Evolutionary conservation across 53 echinoderm and acorn worm species (phyloP), one percentile per base, ranked within the genome.

Genomic region (Stichopus horrens): DNA sequence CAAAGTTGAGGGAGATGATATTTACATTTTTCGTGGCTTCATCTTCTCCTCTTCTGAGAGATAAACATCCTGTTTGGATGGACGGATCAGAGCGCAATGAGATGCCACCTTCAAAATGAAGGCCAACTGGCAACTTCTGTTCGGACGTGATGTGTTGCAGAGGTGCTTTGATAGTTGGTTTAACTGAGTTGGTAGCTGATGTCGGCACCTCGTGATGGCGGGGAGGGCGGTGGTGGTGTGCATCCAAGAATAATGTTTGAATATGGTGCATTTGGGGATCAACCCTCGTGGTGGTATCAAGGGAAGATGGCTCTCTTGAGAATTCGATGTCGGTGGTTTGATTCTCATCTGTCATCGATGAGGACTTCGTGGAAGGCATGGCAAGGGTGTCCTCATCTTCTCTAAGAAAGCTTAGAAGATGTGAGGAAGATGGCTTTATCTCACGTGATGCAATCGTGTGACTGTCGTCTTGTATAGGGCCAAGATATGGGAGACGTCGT

Each of bases 251-350:
- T n/a, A 20, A 18, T n/a, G 5, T 71, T 71, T 71, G 5, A 20
- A 18, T 21, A n/a, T 71, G 71, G 71, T 71, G 71, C 71, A 18
- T 18, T 71, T 71, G 18, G 19, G 71, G 19, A 1, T 68, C 71
- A 14, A 5, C 71, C 13, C 71, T 68, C 19, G 71, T 68, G 71
- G 6, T 68, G 71, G 19, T 16, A 68, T 18, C 19, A 11, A 68
- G 71, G 71, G 71, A 14, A 13, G 71, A 68, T 68, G 71, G 71
- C 71, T 68, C 71, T 16, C 71, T 19, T 68, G 71, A 68, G 71
- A 68, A 68, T 18, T 6, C 19, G 19, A 6, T 68, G 19, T 59
- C 11, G 11, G 8, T 11, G 59, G 59, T 8, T 8, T 8, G 8
- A 11, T 59, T 59, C 37, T 37, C 37, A 37, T 68, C 71, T n/a